phyloP scores from a whole-genome alignment of 2,113 vertebrate species.

The Platysternon megacephalum region DNA sequence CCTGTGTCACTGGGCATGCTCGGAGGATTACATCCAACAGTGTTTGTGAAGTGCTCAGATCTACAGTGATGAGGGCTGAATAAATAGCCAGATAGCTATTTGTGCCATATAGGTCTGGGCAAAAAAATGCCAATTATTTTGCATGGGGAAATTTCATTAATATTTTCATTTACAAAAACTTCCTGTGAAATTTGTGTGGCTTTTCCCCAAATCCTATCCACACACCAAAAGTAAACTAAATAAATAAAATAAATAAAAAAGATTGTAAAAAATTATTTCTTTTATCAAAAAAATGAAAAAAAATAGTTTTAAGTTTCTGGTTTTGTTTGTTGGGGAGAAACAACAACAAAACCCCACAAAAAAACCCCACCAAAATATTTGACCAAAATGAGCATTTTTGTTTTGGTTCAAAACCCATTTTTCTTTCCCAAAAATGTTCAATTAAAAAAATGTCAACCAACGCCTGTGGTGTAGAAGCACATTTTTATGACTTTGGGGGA shows the following conservation, averaged over 20 bases:
- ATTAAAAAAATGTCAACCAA: background rate
- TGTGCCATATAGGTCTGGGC: background rate
- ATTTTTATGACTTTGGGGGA: accelerated
- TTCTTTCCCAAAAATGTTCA: background rate
- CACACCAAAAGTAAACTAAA: background rate
- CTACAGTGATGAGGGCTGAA: background rate
- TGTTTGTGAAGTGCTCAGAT: background rate
- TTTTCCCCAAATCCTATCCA: background rate
- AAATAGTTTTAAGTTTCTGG: background rate
- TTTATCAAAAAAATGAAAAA: too few species aligned
- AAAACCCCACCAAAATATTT: background rate
- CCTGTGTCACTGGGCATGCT: background rate
- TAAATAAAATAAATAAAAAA: background rate
- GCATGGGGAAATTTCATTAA: background rate
- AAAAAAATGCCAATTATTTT: background rate
- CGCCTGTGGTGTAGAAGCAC: background rate
- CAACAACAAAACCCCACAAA: background rate
- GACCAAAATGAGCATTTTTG: background rate
- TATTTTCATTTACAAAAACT: background rate
- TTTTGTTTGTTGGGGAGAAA: background rate
- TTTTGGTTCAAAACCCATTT: background rate
- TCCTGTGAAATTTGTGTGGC: background rate
- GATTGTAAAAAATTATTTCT: background rate
- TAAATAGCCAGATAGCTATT: background rate
- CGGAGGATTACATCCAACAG: background rate